Evolutionary conservation across 2,888 invertebrate genomes (phyloP), one percentile per base, ranked within the genome.

Genomic region (Leucophora obtusa): DNA sequence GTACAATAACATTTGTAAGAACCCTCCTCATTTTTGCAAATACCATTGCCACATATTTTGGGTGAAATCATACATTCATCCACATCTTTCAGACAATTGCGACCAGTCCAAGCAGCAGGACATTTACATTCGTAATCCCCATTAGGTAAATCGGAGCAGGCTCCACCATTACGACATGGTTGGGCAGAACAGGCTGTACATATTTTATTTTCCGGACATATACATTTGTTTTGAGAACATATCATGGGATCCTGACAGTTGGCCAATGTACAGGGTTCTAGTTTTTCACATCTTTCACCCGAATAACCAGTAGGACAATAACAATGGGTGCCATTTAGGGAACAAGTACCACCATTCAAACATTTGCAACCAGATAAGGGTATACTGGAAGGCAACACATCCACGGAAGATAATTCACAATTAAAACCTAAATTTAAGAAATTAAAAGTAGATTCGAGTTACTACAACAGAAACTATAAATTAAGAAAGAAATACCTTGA

Each of bases 1-100:
- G 92, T 93, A 89, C 97, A 97, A 86, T 94, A 95, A 89, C 97
- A 97, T 86, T 95, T 94, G 90, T 94, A 97, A 78, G 94, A 93
- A 58, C 96, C 96, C 17, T 92, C 91, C 10, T 91, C 92, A 88
- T 97, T 97, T 35, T 95, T 91, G 89, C 97, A 97, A 77, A 96
- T 95, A 24, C 97, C 97, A 85, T 95, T 92, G 85, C 95, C 94
- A 88, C 97, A 97, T 81, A 95, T 92, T 71, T 93, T 92, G 58
- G 91, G 91, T 38, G 89, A 87, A 3, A 89, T 85, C 0, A 88
- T 84, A 68, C 91, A 89, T 89, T 97, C 97, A 87, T 97, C 93
- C 15, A 96, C 92, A 87, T 97, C 96, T 70, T 91, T 84, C 83
- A 92, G 92, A 82, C 93, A 93, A 74, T 91, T 91, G 28, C 91